Evolutionary conservation across 2,113 vertebrate genomes (phyloP).

Genomic region (Pygoscelis adeliae): DNA sequence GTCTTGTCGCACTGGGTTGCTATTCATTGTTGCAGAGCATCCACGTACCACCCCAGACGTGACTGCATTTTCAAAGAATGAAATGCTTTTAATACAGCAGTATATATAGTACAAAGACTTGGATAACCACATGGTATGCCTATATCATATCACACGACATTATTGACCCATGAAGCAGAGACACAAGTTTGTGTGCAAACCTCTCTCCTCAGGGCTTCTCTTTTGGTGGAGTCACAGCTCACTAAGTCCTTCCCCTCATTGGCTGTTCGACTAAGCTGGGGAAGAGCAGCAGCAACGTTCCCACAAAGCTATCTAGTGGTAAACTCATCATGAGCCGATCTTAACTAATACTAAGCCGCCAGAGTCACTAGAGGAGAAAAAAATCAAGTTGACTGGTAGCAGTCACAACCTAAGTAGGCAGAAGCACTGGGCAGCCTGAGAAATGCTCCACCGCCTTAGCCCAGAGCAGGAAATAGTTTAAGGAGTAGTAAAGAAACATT

Average conservation of each 20-base stretch:
- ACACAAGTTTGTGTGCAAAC: neutral
- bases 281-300: neutral
- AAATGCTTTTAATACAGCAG: neutral
- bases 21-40: neutral
- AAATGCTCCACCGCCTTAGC: neutral
- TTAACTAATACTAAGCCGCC: neutral
- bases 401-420: neutral
- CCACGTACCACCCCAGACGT: neutral
- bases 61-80: constrained; percentile 48
- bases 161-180: neutral
- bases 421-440: neutral
- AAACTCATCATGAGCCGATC: neutral
- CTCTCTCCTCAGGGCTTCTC: neutral
- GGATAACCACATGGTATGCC: neutral
- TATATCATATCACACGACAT: neutral
- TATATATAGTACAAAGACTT: constrained; percentile 31
- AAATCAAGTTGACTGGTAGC: neutral
- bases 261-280: neutral
- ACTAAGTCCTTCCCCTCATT: neutral
- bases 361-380: neutral
- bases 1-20: neutral
- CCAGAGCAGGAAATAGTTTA: neutral
- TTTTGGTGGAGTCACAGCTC: neutral
- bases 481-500: neutral
- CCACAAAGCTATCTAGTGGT: neutral